Evolutionary conservation across 1,140 invertebrate genomes (phyloP).

Genomic region (Lordiphosa clarofinis): DNA sequence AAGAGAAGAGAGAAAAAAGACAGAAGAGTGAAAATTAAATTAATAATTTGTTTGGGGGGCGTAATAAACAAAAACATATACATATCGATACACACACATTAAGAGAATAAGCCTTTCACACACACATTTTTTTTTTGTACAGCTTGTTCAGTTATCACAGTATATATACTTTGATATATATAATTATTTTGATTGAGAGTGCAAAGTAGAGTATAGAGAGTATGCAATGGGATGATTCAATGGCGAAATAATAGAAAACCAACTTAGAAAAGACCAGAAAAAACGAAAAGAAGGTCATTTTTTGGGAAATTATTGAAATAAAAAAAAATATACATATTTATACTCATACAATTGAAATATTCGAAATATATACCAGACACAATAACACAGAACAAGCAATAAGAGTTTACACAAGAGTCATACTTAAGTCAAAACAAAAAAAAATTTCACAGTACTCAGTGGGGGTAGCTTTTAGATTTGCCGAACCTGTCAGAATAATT

Average conservation of each 20-base stretch:
- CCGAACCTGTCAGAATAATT: too few species aligned
- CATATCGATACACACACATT: constrained; percentile 44
- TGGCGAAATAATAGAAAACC: constrained; percentile 37
- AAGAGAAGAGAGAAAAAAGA: constrained; percentile 8
- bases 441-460: constrained; percentile 16
- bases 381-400: constrained; percentile 45
- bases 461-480: too few species aligned
- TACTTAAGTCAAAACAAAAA: constrained; percentile 5
- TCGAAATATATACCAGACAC: constrained; percentile 19
- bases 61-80: constrained; percentile 27
- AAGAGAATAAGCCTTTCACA: constrained; percentile 18
- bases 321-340: not conserved
- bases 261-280: constrained; percentile 31
- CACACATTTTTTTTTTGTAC: constrained; percentile 23
- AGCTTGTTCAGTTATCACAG: constrained; percentile 28
- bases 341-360: not conserved
- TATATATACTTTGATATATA: constrained; percentile 13
- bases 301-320: too few species aligned
- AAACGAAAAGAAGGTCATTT: constrained; percentile 11
- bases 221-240: constrained; percentile 62
- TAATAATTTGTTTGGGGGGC: constrained; percentile 42
- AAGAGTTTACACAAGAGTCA: constrained; percentile 10
- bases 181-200: too few species aligned
- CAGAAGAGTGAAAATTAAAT: constrained; percentile 49
- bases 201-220: constrained; percentile 10